Evolutionary conservation across 2,888 invertebrate genomes (phyloP), one percentile per base, ranked within the genome.

Genomic region (Drosophila neotestacea): DNA sequence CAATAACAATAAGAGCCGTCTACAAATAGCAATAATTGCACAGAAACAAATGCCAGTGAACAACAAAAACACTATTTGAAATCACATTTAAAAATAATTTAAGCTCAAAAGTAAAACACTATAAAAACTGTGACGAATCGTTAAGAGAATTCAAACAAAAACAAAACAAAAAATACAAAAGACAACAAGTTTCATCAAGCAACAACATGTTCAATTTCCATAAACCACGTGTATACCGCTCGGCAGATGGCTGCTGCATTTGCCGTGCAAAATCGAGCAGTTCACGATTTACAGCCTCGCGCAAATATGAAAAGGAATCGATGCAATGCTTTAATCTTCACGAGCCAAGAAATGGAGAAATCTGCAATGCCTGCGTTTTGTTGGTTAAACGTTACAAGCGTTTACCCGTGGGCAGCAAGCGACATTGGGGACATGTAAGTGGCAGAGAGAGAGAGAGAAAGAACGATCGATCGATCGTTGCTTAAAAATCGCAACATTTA

Each of bases 261-360:
- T 97, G 97, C 92, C 95, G 96, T 92, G 97, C 96, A 47, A 97
- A 97, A 93, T 97, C 97, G 30, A 96, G 96, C 94, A 96, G 96
- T 92, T 97, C 96, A 36, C 94, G 97, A 77, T 97, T 97, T 92
- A 96, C 96, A 2, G 96, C 96, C 90, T 96, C 96, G 77, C 95
- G 95, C 80, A 96, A 96, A 88, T 97, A 97, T 91, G 96, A 97
- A 90, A 94, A 95, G 77, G 96, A 96, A 90, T 97, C 96, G 91
- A 94, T 95, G 86, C 94, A 95, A 87, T 97, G 97, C 91, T 97
- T 97, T 92, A 94, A 95, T 90, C 93, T 96, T 63, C 93, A 94
- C 34, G 95, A 96, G 79, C 95, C 95, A 44, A 94, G 97, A 32
- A 95, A 95, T 68, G 97, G 97, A 9, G 97, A 97, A 93, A 97